phyloP scores from a whole-genome alignment of 2,888 invertebrate species.

The Clusia tigrina region DNA sequence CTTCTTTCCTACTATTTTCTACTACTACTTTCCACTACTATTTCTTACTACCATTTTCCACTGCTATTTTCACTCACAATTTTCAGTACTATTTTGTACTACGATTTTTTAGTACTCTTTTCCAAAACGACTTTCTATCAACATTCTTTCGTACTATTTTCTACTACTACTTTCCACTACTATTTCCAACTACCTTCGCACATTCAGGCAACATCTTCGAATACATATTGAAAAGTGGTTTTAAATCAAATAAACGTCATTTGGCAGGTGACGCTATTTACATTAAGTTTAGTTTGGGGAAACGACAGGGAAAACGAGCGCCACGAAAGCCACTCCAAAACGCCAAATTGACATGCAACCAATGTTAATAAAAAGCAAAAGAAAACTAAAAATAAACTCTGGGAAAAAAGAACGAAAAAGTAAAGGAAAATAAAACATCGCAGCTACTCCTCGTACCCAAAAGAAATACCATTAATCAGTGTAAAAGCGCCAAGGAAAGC shows the following conservation, averaged over 20 bases:
- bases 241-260: slow-evolving; percentile 6
- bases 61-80: background rate
- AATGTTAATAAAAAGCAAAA: background rate
- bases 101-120: background rate
- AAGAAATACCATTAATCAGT: slow-evolving; percentile 7
- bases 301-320: background rate
- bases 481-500: background rate
- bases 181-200: too few relatives aligned
- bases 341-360: background rate
- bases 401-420: too few relatives aligned
- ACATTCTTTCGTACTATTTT: too few relatives aligned
- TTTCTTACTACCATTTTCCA: background rate
- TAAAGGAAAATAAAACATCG: too few relatives aligned
- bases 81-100: background rate
- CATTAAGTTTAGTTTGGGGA: background rate
- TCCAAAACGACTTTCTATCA: too few relatives aligned
- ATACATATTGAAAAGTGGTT: background rate
- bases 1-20: too few relatives aligned
- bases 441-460: too few relatives aligned
- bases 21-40: too few relatives aligned
- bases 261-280: slow-evolving; percentile 4
- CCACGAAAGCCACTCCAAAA: slow-evolving; percentile 2
- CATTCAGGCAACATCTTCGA: too few relatives aligned
- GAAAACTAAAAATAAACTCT: background rate
- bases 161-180: too few relatives aligned